Evolutionary conservation across 2,888 invertebrate genomes (phyloP).

Genomic region (Anthrax anthrax): DNA sequence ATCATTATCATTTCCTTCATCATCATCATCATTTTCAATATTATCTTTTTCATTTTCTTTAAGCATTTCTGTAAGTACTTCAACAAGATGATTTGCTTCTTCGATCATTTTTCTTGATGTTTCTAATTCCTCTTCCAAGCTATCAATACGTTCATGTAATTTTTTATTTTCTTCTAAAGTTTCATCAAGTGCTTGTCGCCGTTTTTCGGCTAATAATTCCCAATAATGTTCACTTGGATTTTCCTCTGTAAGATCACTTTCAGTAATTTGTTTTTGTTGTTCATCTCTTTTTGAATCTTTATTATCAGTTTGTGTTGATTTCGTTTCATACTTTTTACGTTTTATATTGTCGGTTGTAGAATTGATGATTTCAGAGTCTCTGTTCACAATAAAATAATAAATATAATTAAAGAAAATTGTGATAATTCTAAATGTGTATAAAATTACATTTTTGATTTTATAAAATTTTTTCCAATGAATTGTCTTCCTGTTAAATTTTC

Average conservation of each 20-base stretch:
- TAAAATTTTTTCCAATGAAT: slow-evolving; percentile 38
- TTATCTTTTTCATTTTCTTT: slow-evolving; percentile 39
- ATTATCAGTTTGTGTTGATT: slow-evolving; percentile 36
- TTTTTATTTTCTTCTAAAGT: slow-evolving; percentile 57
- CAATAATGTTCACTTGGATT: slow-evolving; percentile 62
- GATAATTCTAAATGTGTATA: too few species aligned
- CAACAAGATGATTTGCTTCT: slow-evolving; percentile 58
- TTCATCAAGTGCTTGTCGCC: slow-evolving; percentile 54
- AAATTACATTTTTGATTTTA: slow-evolving; percentile 39
- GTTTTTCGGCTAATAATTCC: slow-evolving; percentile 58
- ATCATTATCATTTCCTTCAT: background rate
- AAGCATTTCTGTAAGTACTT: slow-evolving; percentile 58
- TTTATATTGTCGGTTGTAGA: slow-evolving; percentile 28
- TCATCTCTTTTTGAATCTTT: slow-evolving; percentile 9
- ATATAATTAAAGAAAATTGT: background rate
- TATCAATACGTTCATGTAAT: slow-evolving; percentile 37
- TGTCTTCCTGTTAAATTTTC: slow-evolving; percentile 62
- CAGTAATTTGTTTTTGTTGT: slow-evolving; percentile 36
- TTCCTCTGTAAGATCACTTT: slow-evolving; percentile 54
- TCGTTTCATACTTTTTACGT: slow-evolving; percentile 33
- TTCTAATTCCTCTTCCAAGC: slow-evolving; percentile 44
- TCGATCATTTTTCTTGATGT: slow-evolving; percentile 54
- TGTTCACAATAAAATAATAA: slow-evolving; percentile 10
- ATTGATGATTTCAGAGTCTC: slow-evolving; percentile 19
- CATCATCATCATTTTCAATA: slow-evolving; percentile 22